Conservation (phyloP, 2,888 invertebrate species). For the Ditylenchus weischeri region DNA sequence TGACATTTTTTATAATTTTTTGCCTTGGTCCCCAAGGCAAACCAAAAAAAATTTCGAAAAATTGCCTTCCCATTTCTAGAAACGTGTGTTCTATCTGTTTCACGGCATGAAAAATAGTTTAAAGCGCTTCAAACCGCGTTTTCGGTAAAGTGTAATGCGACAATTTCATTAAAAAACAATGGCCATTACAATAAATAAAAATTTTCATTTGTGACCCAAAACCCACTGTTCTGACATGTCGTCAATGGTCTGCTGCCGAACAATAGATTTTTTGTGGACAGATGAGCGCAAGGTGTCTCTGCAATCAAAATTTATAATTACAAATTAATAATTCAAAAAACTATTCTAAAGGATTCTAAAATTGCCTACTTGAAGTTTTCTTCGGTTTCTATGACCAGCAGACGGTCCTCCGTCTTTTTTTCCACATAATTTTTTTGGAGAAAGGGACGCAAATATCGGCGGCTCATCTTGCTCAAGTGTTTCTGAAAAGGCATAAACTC, state of each 20-base stretch:
- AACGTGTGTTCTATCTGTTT: too few relatives aligned
- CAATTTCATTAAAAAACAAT: too few relatives aligned
- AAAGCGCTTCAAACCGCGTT: too few relatives aligned
- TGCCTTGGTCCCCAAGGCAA: too few relatives aligned
- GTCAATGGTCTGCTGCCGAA: slow-evolving; percentile 42
- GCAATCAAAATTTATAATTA: slow-evolving; percentile 1
- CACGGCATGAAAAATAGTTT: too few relatives aligned
- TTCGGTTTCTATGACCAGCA: slow-evolving; percentile 46
- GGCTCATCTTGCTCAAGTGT: slow-evolving; percentile 35
- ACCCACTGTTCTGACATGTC: slow-evolving; percentile 45
- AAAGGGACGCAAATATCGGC: slow-evolving; percentile 41
- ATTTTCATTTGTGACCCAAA: neutral
- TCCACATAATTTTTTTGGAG: slow-evolving; percentile 43
- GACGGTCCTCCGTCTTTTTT: slow-evolving; percentile 39
- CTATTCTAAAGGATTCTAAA: neutral
- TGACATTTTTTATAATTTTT: too few relatives aligned
- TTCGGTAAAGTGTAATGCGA: too few relatives aligned
- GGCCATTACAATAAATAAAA: too few relatives aligned
- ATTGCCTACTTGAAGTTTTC: slow-evolving; percentile 42
- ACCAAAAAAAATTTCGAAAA: too few relatives aligned
- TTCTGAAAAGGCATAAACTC: slow-evolving; percentile 32
- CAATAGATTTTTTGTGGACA: slow-evolving; percentile 43
- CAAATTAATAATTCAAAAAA: too few relatives aligned
- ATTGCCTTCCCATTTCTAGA: too few relatives aligned
- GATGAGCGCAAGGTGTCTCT: slow-evolving; percentile 33